Evolutionary conservation across 2,797 vertebrate genomes (phyloP).

Genomic region (Rhynchotus rufescens): DNA sequence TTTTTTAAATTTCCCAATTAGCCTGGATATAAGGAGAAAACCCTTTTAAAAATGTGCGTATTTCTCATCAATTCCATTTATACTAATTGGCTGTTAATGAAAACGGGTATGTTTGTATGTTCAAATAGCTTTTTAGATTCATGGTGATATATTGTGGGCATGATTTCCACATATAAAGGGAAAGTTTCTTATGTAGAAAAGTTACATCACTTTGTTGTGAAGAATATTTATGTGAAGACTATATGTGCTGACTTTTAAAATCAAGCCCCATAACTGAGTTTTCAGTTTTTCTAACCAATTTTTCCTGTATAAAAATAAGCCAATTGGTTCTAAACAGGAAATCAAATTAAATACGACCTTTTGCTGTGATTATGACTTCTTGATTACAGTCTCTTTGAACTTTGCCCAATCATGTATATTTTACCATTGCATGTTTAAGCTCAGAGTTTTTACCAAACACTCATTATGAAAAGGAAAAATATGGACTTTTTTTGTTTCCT

Average conservation of each 20-base stretch:
- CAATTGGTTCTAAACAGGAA: background rate
- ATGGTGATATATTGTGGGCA: background rate
- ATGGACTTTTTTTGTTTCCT: background rate
- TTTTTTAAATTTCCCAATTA: background rate
- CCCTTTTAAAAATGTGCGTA: background rate
- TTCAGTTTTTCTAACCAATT: slow-evolving; percentile 11
- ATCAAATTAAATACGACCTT: slow-evolving; percentile 53
- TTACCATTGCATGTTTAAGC: slow-evolving; percentile 13
- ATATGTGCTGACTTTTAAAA: background rate
- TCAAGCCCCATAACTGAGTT: background rate
- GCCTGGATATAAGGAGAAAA: background rate
- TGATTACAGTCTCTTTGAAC: slow-evolving; percentile 50
- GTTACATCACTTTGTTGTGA: background rate
- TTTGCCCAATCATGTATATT: slow-evolving; percentile 28
- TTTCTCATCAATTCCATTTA: background rate
- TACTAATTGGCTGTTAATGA: background rate
- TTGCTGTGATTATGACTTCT: slow-evolving; percentile 46
- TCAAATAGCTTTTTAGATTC: background rate
- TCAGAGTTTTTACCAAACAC: background rate
- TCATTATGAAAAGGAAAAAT: background rate
- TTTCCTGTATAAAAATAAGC: slow-evolving; percentile 47
- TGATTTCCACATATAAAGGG: background rate
- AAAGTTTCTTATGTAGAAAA: background rate
- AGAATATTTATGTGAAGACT: background rate
- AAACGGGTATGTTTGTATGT: background rate